A percentile compares a stretch with the other conserved stretches of the same genome.
Evolutionary conservation across 2,797 vertebrate genomes (phyloP).

Genomic region (Bryconaethiops microstoma): DNA sequence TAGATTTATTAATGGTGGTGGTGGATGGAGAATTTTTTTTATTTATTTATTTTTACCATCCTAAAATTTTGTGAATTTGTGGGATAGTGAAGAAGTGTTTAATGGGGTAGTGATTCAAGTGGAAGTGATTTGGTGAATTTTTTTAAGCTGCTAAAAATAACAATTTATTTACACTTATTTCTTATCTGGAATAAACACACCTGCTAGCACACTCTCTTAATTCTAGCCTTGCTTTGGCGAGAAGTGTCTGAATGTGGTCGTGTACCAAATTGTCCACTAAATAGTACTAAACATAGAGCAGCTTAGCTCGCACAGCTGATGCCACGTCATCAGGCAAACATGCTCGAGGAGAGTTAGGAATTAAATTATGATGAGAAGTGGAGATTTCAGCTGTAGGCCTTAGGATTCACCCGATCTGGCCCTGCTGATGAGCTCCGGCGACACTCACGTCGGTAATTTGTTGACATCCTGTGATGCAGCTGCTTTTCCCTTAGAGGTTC

Average conservation of each 20-base stretch:
- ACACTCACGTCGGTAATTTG: conserved; percentile 38
- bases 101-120: too few species aligned
- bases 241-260: neutral
- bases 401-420: conserved; percentile 1
- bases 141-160: too few species aligned
- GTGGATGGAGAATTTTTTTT: too few species aligned
- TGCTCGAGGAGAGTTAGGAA: conserved; percentile 4
- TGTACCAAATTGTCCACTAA: neutral
- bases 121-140: too few species aligned
- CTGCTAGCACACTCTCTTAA: too few species aligned
- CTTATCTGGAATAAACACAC: too few species aligned
- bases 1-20: too few species aligned
- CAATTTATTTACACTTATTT: too few species aligned
- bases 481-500: conserved; percentile 30
- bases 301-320: neutral
- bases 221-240: neutral
- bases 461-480: conserved; percentile 40
- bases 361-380: conserved; percentile 41
- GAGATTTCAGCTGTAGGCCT: conserved; percentile 33
- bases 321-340: conserved; percentile 20
- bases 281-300: neutral
- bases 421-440: neutral
- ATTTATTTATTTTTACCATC: too few species aligned
- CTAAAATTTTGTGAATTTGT: too few species aligned
- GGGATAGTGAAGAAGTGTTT: too few species aligned